Conservation (phyloP, 1,140 invertebrate genomes). For the Rhopalosiphum maidis region DNA sequence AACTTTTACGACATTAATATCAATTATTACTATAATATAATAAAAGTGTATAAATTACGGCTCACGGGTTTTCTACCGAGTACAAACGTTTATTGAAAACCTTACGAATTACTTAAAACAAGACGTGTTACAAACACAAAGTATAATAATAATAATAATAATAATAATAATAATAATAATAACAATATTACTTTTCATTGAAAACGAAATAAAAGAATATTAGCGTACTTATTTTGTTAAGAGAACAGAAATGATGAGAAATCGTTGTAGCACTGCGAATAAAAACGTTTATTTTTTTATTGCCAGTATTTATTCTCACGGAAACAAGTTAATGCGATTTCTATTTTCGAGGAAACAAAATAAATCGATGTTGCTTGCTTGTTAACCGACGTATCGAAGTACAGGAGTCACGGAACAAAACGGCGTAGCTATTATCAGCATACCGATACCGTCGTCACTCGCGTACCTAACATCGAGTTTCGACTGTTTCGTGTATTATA, state of each 20-base stretch:
- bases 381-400: background rate
- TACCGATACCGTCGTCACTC: too few relatives aligned
- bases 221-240: background rate
- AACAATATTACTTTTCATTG: background rate
- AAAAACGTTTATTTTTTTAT: slow-evolving; percentile 14
- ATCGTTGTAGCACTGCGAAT: background rate
- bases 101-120: background rate
- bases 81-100: background rate
- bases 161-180: too few relatives aligned
- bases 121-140: background rate
- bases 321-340: slow-evolving; percentile 1
- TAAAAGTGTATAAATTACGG: background rate
- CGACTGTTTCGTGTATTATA: too few relatives aligned
- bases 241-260: background rate
- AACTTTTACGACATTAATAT: background rate
- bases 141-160: background rate
- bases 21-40: background rate
- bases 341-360: background rate
- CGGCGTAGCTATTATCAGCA: background rate
- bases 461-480: too few relatives aligned
- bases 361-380: background rate
- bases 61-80: background rate
- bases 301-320: slow-evolving; percentile 12
- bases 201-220: background rate
- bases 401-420: background rate